Evolutionary conservation across 2,888 invertebrate species (phyloP), one percentile per base, ranked within the genome.

Genomic region (Drosophila anomalipes): DNA sequence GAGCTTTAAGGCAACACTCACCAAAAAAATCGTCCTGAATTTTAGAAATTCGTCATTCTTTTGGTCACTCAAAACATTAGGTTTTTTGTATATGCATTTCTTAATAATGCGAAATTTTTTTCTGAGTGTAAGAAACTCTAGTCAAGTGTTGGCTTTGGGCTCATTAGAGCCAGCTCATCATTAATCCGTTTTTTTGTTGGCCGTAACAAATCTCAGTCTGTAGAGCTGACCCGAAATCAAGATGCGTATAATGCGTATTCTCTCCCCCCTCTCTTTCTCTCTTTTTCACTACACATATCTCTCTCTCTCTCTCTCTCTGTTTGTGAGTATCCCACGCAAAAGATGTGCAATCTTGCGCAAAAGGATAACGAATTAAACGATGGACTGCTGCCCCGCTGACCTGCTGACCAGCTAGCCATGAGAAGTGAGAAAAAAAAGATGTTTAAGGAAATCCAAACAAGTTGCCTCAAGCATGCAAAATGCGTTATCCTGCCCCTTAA

Each of bases 331-430:
- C 54, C 76, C 73, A 73, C 78, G 82, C 77, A 74, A 82, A 77
- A 73, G 75, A 86, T 85, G 90, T 90, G 85, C 89, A 89, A 90
- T 87, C 82, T 89, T 89, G 90, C 89, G 89, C 89, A 89, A 89
- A 89, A 87, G 91, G 85, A 85, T 89, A 88, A 79, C 76, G 44
- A 63, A 79, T 78, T 70, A 72, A 79, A 75, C 85, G 70, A 70
- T 53, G 52, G 14, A 39, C 4, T 10, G 30, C 74, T 75, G 83
- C 76, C 81, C 89, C 70, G 73, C 80, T 87, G 88, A 87, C 82
- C 80, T 73, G 60, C 74, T 47, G 47, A 47, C 47, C 47, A 47
- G 60, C 5, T 56, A 37, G 58, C 72, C 70, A 75, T 81, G 81
- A 68, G 71, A 75, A 79, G 79, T 77, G 65, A 79, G 74, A 64